Conservation (phyloP, 2,888 invertebrate species). For the Leptodirus hochenwartii region DNA sequence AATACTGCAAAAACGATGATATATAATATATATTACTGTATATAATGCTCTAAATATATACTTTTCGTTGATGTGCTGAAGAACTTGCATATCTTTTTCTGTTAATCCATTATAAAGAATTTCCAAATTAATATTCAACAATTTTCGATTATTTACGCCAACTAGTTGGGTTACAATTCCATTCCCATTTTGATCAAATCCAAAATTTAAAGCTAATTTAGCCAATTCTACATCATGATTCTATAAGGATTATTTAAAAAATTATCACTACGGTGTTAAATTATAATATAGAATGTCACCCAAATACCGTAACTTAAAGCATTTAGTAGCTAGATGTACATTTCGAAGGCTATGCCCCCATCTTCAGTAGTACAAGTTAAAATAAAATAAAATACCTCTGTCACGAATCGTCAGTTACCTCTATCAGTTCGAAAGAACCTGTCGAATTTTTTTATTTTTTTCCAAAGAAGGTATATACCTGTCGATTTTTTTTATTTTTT, state of each 20-base stretch:
- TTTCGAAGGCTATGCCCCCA: too few species aligned
- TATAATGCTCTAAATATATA: slow-evolving; percentile 12
- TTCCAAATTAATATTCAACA: slow-evolving; percentile 44
- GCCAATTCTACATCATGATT: slow-evolving; percentile 45
- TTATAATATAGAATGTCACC: too few species aligned
- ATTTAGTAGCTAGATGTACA: too few species aligned
- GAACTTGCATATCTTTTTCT: slow-evolving; percentile 40
- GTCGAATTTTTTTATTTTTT: too few species aligned
- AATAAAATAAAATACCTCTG: too few species aligned
- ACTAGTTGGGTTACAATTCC: slow-evolving; percentile 44
- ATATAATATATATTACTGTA: neutral
- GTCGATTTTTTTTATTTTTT: too few species aligned
- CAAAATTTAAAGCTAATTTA: slow-evolving; percentile 50
- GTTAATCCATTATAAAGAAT: slow-evolving; percentile 44
- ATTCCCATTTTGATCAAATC: slow-evolving; percentile 31
- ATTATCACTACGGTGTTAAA: too few species aligned
- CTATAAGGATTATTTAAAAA: slow-evolving; percentile 21
- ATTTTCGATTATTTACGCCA: slow-evolving; percentile 50
- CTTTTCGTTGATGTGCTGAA: slow-evolving; percentile 22
- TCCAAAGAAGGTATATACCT: too few species aligned
- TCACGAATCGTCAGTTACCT: too few species aligned
- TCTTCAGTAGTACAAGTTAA: too few species aligned
- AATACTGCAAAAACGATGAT: slow-evolving; percentile 23
- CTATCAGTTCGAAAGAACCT: too few species aligned
- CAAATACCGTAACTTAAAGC: too few species aligned